Conservation (phyloP, 2,113 vertebrate species). For the Elachura formosa region DNA sequence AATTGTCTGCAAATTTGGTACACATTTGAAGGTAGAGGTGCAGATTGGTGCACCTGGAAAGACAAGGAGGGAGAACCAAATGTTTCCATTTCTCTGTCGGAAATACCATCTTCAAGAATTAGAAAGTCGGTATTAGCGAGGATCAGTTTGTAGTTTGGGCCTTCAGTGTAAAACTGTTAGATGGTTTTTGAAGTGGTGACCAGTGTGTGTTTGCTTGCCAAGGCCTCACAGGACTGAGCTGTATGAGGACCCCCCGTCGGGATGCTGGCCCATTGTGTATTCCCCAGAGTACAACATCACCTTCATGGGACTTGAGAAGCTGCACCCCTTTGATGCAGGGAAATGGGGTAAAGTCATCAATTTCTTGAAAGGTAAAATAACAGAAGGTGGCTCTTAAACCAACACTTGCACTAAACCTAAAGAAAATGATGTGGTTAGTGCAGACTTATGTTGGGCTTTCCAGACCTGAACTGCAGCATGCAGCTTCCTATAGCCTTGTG, state of each 20-base stretch:
- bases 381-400: background rate
- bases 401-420: background rate
- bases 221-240: constrained; percentile 83
- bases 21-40: background rate
- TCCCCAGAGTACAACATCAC: constrained; percentile 94
- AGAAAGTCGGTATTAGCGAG: background rate
- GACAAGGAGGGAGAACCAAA: background rate
- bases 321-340: constrained; percentile 93
- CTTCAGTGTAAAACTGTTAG: background rate
- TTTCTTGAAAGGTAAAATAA: constrained; percentile 87
- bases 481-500: background rate
- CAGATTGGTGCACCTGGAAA: background rate
- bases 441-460: background rate
- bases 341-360: constrained; percentile 96
- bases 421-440: background rate
- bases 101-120: background rate
- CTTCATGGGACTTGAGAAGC: constrained; percentile 93
- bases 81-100: background rate
- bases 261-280: constrained; percentile 88
- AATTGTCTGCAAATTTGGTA: background rate
- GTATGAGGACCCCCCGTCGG: constrained; percentile 72
- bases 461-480: background rate
- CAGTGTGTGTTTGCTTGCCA: background rate
- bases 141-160: background rate
- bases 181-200: background rate